Percentiles rank a stretch among this genome's conserved stretches.
These are phyloP conservation scores for Borostomias antarcticus DNA, from an alignment of 2,797 vertebrate species.

Conservation along the genomic window DNA sequence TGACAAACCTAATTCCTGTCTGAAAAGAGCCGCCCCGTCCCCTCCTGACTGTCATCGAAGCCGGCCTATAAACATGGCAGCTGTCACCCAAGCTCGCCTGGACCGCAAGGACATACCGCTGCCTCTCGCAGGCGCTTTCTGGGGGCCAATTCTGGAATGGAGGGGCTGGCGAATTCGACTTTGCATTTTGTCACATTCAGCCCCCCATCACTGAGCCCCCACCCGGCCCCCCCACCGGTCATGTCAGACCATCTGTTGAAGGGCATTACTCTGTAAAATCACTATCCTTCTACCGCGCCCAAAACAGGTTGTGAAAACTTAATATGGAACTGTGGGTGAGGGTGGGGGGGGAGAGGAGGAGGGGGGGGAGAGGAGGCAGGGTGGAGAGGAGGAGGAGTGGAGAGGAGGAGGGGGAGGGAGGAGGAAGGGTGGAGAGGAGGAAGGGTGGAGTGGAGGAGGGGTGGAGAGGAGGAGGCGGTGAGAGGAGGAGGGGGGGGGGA, in stretches of 20 bases:
- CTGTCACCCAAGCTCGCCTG: conserved; percentile 83
- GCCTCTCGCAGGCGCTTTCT: conserved; percentile 82
- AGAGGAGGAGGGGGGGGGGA: background rate
- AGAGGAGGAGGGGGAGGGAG: conserved; percentile 29
- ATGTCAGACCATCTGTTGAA: conserved; percentile 81
- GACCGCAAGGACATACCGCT: conserved; percentile 85
- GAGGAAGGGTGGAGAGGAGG: conserved; percentile 16
- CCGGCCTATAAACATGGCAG: conserved; percentile 90
- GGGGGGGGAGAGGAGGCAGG: conserved; percentile 3
- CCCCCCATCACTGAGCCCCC: conserved; percentile 20
- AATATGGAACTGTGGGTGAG: conserved; percentile 64
- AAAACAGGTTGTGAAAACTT: conserved; percentile 71
- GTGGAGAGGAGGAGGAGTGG: conserved; percentile 3
- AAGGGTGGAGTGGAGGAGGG: conserved; percentile 1
- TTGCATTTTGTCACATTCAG: conserved; percentile 88
- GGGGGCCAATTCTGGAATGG: conserved; percentile 81
- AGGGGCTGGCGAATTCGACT: conserved; percentile 79
- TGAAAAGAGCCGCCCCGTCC: conserved; percentile 79
- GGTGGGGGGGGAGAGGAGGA: conserved; percentile 28
- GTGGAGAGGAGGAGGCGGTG: background rate
- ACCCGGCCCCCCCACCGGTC: conserved; percentile 46
- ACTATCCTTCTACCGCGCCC: conserved; percentile 64
- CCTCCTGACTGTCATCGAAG: conserved; percentile 87
- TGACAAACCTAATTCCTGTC: conserved; percentile 88
- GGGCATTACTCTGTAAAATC: conserved; percentile 79